Evolutionary conservation across 2,888 invertebrate genomes (phyloP), one percentile per base, ranked within the genome.

Genomic region (Pollenia amentaria): DNA sequence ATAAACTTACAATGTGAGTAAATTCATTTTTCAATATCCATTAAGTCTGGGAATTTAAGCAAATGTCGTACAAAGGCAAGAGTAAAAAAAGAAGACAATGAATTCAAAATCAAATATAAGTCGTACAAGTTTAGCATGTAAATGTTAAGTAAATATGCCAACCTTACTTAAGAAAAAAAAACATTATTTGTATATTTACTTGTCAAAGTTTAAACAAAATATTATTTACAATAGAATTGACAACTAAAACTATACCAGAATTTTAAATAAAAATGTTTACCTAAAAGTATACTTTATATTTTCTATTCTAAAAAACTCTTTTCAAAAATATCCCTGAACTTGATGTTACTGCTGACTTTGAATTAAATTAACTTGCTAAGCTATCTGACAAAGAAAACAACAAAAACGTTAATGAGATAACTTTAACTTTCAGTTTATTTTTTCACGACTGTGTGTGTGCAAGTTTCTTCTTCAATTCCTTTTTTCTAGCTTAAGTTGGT

Each of bases 41-140:
- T 80, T 83, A 72, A 87, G 70, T 79, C 83, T 87, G 86, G 83
- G 86, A 87, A 87, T 42, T 67, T 11, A n/a, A 65, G 67, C 83
- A 87, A 77, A 83, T 87, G 83, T 80, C 42, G 12, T 67, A 16
- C n/a, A 53, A 40, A 65, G 38, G 6, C 14, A 67, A 67, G 8
- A 10, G 55, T 11, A 10, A 14, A 44, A 77, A 67, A 67, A 38
- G 2, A 44, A 21, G 18, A 46, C 60, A 81, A 70, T n/a, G 29
- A 72, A 42, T 73, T 46, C n/a, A 40, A 79, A 86, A 80, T 80
- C 79, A 83, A 83, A 76, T 21, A 70, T 55, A 70, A 75, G 10
- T 46, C 14, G 42, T 7, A 48, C 53, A 83, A 67, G 48, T 83
- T 76, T 46, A 42, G 69, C 75, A 87, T 87, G 83, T 65, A 77